phyloP scores from a whole-genome alignment of 1,140 invertebrate species.

The Drosophila arawakana region DNA sequence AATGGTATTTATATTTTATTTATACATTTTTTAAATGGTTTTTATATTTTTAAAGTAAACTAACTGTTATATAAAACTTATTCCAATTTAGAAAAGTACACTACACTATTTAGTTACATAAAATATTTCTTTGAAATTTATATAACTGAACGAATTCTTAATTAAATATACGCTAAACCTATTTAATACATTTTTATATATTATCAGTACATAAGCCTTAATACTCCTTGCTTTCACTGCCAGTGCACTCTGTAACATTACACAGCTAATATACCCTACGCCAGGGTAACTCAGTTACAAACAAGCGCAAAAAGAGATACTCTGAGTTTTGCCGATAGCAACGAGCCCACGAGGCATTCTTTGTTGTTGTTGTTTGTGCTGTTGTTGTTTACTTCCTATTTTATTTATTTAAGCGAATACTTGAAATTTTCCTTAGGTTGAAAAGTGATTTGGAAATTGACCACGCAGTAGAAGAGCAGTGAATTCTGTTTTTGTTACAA shows the following conservation, averaged over 20 bases:
- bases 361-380: conserved; percentile 8
- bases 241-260: neutral
- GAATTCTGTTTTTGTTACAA: conserved; percentile 2
- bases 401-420: conserved; percentile 21
- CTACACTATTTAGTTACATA: too few relatives aligned
- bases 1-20: too few relatives aligned
- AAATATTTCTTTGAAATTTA: too few relatives aligned
- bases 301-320: conserved; percentile 2
- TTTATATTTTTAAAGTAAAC: too few relatives aligned
- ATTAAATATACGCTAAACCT: too few relatives aligned
- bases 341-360: neutral
- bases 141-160: too few relatives aligned
- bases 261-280: neutral
- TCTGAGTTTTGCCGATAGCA: conserved; percentile 39
- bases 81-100: too few relatives aligned
- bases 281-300: conserved; percentile 15
- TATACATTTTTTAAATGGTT: too few relatives aligned
- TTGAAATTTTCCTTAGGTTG: conserved; percentile 6
- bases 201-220: neutral
- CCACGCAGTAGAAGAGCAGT: conserved; percentile 7
- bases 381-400: conserved; percentile 8
- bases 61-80: too few relatives aligned
- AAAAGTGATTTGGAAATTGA: conserved; percentile 14
- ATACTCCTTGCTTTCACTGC: neutral
- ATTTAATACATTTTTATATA: too few relatives aligned